Conservation (phyloP, 2,797 vertebrate species). For the Hephaestus fuliginosus region DNA sequence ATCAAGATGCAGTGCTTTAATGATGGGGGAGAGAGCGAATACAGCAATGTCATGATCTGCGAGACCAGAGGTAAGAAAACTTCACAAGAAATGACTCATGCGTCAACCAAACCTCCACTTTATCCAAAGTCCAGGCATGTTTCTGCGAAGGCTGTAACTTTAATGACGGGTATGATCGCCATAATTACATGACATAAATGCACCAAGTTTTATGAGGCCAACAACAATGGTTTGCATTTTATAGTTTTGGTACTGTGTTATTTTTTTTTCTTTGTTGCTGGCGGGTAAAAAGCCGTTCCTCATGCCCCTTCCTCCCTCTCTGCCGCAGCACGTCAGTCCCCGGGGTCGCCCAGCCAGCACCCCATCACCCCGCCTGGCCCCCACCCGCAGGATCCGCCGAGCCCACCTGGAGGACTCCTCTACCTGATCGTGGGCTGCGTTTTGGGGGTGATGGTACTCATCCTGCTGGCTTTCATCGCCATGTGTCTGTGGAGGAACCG, state of each 20-base stretch:
- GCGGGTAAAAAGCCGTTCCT: conserved; percentile 34
- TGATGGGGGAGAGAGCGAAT: conserved; percentile 93
- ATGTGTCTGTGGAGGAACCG: conserved; percentile 98
- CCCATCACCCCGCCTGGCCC: conserved; percentile 89
- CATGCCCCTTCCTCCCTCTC: conserved; percentile 22
- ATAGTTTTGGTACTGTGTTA: conserved; percentile 37
- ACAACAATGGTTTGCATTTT: conserved; percentile 64
- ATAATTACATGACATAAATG: conserved; percentile 67
- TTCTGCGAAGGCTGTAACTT: conserved; percentile 41
- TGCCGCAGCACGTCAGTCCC: conserved; percentile 89
- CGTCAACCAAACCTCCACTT: conserved; percentile 25
- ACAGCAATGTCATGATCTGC: conserved; percentile 98
- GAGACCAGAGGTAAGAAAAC: conserved; percentile 92
- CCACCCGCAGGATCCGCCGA: conserved; percentile 74
- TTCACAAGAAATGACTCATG: conserved; percentile 25
- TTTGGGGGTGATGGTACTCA: conserved; percentile 95
- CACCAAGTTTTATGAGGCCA: conserved; percentile 48
- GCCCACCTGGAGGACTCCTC: conserved; percentile 83
- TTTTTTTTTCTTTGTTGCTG: conserved; percentile 21
- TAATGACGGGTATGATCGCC: conserved; percentile 54
- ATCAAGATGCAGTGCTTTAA: conserved; percentile 99
- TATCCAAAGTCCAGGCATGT: conserved; percentile 60
- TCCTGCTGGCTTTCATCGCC: conserved; percentile 94
- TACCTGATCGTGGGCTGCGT: conserved; percentile 96
- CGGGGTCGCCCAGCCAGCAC: conserved; percentile 82